phyloP scores from a whole-genome alignment of 2,113 vertebrate genomes.

The Monarcha castaneiventris region DNA sequence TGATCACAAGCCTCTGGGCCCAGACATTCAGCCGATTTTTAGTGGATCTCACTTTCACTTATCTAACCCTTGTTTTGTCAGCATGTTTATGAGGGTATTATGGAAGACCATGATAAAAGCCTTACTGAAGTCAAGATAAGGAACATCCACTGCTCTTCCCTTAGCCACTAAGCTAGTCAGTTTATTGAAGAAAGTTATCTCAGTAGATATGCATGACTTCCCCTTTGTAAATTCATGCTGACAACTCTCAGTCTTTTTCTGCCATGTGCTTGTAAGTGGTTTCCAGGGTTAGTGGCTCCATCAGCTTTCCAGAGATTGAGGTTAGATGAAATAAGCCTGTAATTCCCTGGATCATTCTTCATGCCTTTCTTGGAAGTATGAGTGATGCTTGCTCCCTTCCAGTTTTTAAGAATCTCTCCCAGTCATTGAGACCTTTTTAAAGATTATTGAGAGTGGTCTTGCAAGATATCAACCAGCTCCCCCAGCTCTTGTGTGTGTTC shows the following conservation, averaged over 20 bases:
- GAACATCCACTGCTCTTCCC: neutral
- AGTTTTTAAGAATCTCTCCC: neutral
- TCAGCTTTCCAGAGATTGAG: neutral
- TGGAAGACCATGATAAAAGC: neutral
- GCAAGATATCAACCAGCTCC: neutral
- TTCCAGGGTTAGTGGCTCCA: neutral
- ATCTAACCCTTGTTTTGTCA: neutral
- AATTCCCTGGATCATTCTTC: neutral
- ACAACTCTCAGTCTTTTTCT: neutral
- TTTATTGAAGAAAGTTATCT: neutral
- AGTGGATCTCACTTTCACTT: neutral
- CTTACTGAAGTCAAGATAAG: neutral
- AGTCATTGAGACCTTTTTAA: neutral
- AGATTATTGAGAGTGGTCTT: neutral
- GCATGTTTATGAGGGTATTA: neutral
- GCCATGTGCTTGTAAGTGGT: neutral
- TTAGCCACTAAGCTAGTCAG: neutral
- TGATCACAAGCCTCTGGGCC: neutral
- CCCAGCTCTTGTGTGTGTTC: neutral
- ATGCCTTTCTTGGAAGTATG: neutral
- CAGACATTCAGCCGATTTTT: neutral
- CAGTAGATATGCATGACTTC: neutral
- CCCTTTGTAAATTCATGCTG: neutral
- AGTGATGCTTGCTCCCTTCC: neutral
- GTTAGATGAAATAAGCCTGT: neutral